Base-by-base conservation (phyloP, 2,113 vertebrate genomes). In the Equus quagga region DNA sequence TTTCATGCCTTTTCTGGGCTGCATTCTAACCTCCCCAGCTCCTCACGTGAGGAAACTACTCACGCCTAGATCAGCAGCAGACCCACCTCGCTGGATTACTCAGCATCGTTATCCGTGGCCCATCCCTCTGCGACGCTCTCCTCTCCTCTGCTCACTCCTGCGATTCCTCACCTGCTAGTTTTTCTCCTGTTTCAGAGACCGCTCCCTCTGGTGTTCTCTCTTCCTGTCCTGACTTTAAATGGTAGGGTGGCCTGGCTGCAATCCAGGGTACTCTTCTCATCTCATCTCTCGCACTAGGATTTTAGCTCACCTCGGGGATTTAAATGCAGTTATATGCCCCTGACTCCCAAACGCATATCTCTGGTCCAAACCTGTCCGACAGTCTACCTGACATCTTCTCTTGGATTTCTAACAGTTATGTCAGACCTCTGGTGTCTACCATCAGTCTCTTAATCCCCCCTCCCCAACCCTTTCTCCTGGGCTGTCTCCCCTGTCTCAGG, bases 51-150 rank as follows among this genome's bases (percentile, higher is more conserved):
- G 41, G 23, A 51, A 28, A 24, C 31, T 36, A 1, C 44, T 18
- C 23, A 10, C 0, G 7, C 67, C 73, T 33, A 28, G n/a, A 88
- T 41, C 23, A 24, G 49, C 36, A 56, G 65, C 1, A 4, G 70
- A 13, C 8, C 69, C 12, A 0, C 33, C 33, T 51, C 36, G 6
- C 54, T 8, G 72, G n/a, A 31, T 24, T 36, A 6, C 51, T 12
- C 14, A 41, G 41, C 23, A 17, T 56, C 2, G 0, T 5, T 13
- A 21, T 7, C 56, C 17, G 3, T 0, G 17, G 65, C 64, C 21
- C 3, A 6, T 21, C 11, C 3, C 64, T 46, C 26, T 1, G 0
- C 8, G 4, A 28, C 5, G 3, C 31, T 72, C 15, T 56, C 54
- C 31, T 72, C 15, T 56, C 54, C 51, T 72, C 65, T 58, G 33